Percentiles rank a stretch among this genome's conserved stretches.
phyloP scores from a whole-genome alignment of 2,888 invertebrate species.

The Drosophila atripex region DNA sequence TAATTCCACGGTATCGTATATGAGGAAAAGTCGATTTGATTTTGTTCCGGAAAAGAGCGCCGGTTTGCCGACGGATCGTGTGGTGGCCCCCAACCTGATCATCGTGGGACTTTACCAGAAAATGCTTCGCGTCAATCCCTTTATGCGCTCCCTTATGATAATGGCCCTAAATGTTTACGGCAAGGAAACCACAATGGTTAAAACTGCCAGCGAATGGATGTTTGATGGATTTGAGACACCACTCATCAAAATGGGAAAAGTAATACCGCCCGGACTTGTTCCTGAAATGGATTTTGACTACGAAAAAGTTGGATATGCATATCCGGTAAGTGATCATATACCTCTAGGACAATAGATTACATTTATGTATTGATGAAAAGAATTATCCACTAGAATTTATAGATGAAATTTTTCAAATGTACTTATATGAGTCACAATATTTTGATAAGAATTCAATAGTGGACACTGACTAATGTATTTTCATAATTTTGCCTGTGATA shows the following conservation, averaged over 20 bases:
- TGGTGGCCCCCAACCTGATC: constrained; percentile 67
- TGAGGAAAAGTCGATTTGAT: constrained; percentile 87
- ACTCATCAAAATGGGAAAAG: constrained; percentile 85
- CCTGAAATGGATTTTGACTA: constrained; percentile 86
- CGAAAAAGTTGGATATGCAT: constrained; percentile 94
- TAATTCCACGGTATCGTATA: constrained; percentile 90
- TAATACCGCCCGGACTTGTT: constrained; percentile 85
- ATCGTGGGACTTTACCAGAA: constrained; percentile 64
- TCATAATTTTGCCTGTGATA: not conserved
- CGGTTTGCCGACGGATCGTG: constrained; percentile 56
- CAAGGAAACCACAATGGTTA: constrained; percentile 86
- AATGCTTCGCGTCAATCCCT: constrained; percentile 56
- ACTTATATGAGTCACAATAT: not conserved
- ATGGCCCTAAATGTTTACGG: constrained; percentile 85
- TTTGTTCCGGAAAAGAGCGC: constrained; percentile 83
- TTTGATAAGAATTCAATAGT: not conserved
- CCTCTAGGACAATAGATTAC: too few species aligned
- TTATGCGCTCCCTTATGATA: constrained; percentile 83
- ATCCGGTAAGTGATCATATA: constrained; percentile 84
- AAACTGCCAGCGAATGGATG: constrained; percentile 88
- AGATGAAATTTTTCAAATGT: not conserved
- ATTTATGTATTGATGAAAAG: not conserved
- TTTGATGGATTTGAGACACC: constrained; percentile 92
- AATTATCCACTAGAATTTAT: not conserved
- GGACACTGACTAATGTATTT: not conserved